Evolutionary conservation across 2,113 vertebrate genomes (phyloP).

Genomic region (Raja brachyura): DNA sequence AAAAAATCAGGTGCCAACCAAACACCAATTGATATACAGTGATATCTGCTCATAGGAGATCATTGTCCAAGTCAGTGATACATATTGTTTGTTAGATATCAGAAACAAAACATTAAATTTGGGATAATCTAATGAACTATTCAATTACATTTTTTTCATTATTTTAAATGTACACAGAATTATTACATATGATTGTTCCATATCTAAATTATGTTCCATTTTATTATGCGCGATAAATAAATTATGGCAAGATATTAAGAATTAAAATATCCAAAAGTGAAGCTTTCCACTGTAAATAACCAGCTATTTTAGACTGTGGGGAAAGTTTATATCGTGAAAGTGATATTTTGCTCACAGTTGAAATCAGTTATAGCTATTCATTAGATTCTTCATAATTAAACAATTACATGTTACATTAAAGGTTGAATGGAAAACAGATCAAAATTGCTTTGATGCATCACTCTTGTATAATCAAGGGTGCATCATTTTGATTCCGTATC

Average conservation of each 20-base stretch:
- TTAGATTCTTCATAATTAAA: neutral
- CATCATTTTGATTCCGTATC: neutral
- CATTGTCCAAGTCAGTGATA: neutral
- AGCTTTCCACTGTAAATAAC: neutral
- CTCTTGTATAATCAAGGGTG: neutral
- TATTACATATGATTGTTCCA: neutral
- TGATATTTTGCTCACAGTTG: neutral
- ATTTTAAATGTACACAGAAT: neutral
- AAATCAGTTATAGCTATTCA: neutral
- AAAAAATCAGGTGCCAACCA: neutral
- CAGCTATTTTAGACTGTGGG: neutral
- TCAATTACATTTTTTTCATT: neutral
- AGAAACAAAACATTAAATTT: neutral
- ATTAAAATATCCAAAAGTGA: neutral
- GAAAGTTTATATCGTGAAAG: neutral
- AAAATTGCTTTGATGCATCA: neutral
- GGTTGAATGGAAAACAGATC: neutral
- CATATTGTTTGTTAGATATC: neutral
- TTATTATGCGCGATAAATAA: neutral
- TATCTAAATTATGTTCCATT: neutral
- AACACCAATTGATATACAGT: too few relatives aligned
- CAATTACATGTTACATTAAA: neutral
- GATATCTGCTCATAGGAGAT: neutral
- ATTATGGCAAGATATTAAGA: slow-evolving; percentile 14
- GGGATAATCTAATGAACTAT: neutral